phyloP scores from a whole-genome alignment of 2,113 vertebrate genomes.

The Telmatochromis sp. region DNA sequence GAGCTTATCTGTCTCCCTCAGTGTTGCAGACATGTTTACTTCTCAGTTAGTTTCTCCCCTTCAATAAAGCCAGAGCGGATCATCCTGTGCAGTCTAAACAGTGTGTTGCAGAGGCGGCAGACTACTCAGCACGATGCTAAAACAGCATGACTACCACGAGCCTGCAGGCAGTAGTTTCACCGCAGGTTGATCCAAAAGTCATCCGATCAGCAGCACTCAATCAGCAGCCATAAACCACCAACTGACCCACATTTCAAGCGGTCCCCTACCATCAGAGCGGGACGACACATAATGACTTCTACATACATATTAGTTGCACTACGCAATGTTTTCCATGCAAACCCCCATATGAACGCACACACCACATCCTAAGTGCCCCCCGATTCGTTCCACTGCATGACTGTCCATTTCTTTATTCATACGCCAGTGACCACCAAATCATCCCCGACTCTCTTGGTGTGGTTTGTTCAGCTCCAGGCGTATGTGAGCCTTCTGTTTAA shows the following conservation, averaged over 20 bases:
- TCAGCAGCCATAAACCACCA: conserved; percentile 30
- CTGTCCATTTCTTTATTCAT: conserved; percentile 2
- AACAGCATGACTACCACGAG: background rate
- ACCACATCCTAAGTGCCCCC: conserved; percentile 16
- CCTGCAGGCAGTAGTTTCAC: background rate
- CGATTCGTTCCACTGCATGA: background rate
- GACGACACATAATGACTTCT: conserved; percentile 37
- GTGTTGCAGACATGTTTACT: conserved; percentile 18
- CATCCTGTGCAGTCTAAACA: conserved; percentile 26
- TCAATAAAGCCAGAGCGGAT: conserved; percentile 11
- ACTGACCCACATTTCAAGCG: conserved; percentile 39
- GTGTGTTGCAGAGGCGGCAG: background rate
- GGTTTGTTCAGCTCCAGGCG: conserved; percentile 7
- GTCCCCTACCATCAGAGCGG: background rate
- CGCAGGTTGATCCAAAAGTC: background rate
- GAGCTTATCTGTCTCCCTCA: conserved; percentile 13
- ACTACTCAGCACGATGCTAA: conserved; percentile 10
- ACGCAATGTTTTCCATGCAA: conserved; percentile 56
- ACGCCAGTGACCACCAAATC: conserved; percentile 6
- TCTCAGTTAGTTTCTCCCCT: background rate
- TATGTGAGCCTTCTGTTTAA: conserved; percentile 12
- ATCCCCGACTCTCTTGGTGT: background rate
- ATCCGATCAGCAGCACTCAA: conserved; percentile 7
- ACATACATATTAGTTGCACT: conserved; percentile 33
- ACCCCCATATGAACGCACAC: background rate